A percentile compares a stretch with the other conserved stretches of the same genome.
These are phyloP conservation scores for Drosophila truncata DNA, from an alignment of 1,140 invertebrate genomes.

Conservation along the genomic window DNA sequence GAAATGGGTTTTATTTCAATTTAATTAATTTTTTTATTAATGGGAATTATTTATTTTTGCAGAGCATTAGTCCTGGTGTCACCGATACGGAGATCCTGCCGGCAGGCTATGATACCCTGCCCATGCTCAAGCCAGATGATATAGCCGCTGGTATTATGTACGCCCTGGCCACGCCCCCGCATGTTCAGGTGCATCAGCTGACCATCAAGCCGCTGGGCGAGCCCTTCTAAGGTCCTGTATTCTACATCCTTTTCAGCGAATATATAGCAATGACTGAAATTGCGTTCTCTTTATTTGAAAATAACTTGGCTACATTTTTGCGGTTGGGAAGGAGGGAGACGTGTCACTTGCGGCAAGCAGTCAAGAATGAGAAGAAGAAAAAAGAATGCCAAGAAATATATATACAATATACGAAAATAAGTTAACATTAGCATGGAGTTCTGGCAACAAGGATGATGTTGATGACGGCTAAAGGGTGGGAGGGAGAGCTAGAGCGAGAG, in stretches of 20 bases:
- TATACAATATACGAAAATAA: slow-evolving; percentile 61
- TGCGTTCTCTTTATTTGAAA: slow-evolving; percentile 64
- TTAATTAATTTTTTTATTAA: background rate
- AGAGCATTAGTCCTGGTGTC: slow-evolving; percentile 87
- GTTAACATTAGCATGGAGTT: slow-evolving; percentile 71
- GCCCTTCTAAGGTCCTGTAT: slow-evolving; percentile 39
- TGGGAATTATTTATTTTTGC: slow-evolving; percentile 33
- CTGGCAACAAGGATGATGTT: slow-evolving; percentile 1
- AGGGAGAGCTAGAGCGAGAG: background rate
- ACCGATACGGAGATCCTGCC: slow-evolving; percentile 87
- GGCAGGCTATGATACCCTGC: slow-evolving; percentile 27
- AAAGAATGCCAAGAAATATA: background rate
- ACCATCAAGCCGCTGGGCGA: slow-evolving; percentile 81
- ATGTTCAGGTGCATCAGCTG: slow-evolving; percentile 87
- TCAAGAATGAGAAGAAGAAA: slow-evolving; percentile 24
- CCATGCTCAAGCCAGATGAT: slow-evolving; percentile 85
- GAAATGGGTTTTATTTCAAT: background rate
- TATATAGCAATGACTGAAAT: slow-evolving; percentile 35
- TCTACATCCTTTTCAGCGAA: background rate
- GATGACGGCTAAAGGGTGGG: background rate
- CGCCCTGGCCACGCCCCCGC: slow-evolving; percentile 87
- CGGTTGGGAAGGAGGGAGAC: background rate
- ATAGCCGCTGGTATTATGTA: slow-evolving; percentile 87
- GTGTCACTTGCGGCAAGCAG: slow-evolving; percentile 43
- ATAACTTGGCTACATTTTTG: slow-evolving; percentile 25